phyloP scores from a whole-genome alignment of 2,113 vertebrate genomes.

The Oceanites oceanicus region DNA sequence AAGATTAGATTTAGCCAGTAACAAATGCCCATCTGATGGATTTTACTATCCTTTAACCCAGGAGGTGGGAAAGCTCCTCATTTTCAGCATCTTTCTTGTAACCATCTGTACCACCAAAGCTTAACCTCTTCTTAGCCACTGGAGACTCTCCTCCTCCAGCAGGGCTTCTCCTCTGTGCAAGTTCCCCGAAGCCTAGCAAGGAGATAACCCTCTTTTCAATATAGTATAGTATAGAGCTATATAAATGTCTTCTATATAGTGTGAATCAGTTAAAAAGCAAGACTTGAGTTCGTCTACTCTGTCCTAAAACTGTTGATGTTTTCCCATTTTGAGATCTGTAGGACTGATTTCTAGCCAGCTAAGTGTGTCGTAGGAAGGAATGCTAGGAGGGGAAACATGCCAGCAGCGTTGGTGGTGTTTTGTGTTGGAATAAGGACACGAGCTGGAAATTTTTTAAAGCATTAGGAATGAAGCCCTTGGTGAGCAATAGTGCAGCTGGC shows the following conservation, averaged over 20 bases:
- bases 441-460: not conserved
- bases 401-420: not conserved
- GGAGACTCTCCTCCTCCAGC: not conserved
- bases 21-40: not conserved
- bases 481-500: not conserved
- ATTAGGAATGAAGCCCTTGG: not conserved
- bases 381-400: not conserved
- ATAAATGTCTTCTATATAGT: not conserved
- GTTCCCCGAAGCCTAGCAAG: not conserved
- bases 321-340: not conserved
- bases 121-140: not conserved
- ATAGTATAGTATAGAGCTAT: not conserved
- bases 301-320: not conserved
- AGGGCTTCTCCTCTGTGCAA: not conserved
- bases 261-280: not conserved
- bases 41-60: not conserved
- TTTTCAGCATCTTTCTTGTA: not conserved
- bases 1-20: not conserved
- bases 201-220: not conserved
- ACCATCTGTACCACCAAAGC: not conserved
- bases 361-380: not conserved
- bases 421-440: not conserved
- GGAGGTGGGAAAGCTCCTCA: not conserved
- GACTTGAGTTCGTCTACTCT: not conserved
- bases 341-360: not conserved